phyloP scores from a whole-genome alignment of 64 coral and sea anemone species.

The Pocillopora verrucosa region DNA sequence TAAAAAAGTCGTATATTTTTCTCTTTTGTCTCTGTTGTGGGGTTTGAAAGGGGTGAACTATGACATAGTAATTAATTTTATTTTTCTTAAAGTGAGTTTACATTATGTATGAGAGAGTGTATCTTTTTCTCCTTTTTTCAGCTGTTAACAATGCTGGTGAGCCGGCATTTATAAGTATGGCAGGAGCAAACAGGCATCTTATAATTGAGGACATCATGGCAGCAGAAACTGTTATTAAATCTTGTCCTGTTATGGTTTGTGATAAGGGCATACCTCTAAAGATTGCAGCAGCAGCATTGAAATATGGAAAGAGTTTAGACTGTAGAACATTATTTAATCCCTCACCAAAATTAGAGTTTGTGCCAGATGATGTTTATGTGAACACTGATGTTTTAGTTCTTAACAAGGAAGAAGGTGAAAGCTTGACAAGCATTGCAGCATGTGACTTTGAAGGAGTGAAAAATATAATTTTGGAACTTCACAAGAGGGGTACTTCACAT shows the following conservation, averaged over 20 bases:
- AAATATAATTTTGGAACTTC: conserved; percentile 60
- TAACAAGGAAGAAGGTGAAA: conserved; percentile 78
- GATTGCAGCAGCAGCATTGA: conserved; percentile 52
- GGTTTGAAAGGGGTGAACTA: too few relatives aligned
- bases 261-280: conserved; percentile 86
- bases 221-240: conserved; percentile 39
- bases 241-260: conserved; percentile 73
- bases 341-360: conserved; percentile 64
- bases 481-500: conserved; percentile 60
- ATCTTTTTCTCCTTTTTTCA: neutral
- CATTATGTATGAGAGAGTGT: neutral
- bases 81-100: too few relatives aligned
- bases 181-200: conserved; percentile 72
- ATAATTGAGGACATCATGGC: conserved; percentile 37
- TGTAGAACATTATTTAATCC: conserved; percentile 85
- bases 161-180: conserved; percentile 83
- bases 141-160: conserved; percentile 61
- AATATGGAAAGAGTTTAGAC: conserved; percentile 76
- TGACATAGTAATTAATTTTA: too few relatives aligned
- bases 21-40: too few relatives aligned
- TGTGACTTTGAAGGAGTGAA: conserved; percentile 58
- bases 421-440: conserved; percentile 63
- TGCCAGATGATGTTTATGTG: conserved; percentile 37
- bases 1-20: too few relatives aligned
- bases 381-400: conserved; percentile 69